Percentiles rank a stretch among this genome's conserved stretches.
These are phyloP conservation scores for Ispidina lecontei DNA, from an alignment of 2,797 vertebrate genomes.

Conservation along the genomic window DNA sequence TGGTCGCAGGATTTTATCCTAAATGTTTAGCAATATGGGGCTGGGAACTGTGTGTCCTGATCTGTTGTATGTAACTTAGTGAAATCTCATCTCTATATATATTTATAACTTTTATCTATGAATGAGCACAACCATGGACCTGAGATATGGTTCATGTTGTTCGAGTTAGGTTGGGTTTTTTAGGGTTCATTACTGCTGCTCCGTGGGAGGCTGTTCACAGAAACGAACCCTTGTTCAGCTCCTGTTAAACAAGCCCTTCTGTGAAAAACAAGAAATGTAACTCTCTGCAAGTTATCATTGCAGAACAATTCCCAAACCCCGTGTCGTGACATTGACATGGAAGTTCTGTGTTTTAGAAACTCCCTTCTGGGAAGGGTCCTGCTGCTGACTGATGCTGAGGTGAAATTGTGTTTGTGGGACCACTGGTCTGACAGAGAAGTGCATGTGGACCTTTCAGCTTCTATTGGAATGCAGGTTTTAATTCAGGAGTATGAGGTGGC, in stretches of 20 bases:
- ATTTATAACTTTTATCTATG: not conserved
- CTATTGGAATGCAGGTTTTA: not conserved
- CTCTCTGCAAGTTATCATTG: not conserved
- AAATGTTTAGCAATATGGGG: fast-evolving
- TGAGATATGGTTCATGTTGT: not conserved
- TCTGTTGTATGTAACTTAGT: not conserved
- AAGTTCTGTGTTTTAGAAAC: not conserved
- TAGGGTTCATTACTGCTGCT: not conserved
- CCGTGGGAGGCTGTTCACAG: not conserved
- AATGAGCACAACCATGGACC: not conserved
- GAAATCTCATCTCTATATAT: not conserved
- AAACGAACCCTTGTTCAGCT: not conserved
- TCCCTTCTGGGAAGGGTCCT: not conserved
- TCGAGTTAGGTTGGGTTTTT: not conserved
- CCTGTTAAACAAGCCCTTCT: not conserved
- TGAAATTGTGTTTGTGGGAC: not conserved
- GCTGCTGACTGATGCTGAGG: not conserved
- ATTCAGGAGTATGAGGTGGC: not conserved
- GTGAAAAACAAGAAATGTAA: not conserved
- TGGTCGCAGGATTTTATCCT: not conserved
- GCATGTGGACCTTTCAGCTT: not conserved
- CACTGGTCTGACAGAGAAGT: not conserved
- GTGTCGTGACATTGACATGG: not conserved
- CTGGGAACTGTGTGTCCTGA: not conserved
- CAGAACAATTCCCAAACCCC: not conserved